phyloP scores from a whole-genome alignment of 2,113 vertebrate species.

The Melanotaenia duboulayi region DNA sequence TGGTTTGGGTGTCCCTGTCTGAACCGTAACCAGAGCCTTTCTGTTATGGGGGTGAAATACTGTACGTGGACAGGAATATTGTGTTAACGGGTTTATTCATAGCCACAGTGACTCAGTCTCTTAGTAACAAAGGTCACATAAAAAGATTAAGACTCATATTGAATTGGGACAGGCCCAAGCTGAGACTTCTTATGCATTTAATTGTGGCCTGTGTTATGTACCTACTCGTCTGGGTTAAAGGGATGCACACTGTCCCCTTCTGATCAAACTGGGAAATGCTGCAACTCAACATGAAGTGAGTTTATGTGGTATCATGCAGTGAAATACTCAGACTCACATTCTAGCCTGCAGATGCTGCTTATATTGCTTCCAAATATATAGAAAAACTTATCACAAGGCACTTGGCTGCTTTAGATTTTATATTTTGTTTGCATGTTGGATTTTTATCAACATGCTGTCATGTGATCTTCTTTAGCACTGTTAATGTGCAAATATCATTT shows the following conservation, averaged over 20 bases:
- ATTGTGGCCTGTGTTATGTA: slow-evolving; percentile 22
- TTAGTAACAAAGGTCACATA: slow-evolving; percentile 31
- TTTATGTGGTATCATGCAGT: not conserved
- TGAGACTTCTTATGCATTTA: slow-evolving; percentile 14
- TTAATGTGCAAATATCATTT: not conserved
- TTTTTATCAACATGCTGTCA: not conserved
- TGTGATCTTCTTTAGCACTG: not conserved
- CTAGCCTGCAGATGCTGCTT: not conserved
- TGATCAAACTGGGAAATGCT: slow-evolving; percentile 33
- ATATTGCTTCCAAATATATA: slow-evolving; percentile 9
- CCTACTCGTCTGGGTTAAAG: slow-evolving; percentile 25
- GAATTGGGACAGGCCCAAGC: not conserved
- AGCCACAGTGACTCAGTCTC: slow-evolving; percentile 12
- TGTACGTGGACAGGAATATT: not conserved
- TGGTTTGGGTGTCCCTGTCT: not conserved
- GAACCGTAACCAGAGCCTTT: not conserved
- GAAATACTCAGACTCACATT: not conserved
- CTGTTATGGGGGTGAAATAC: not conserved
- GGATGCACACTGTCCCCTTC: slow-evolving; percentile 34
- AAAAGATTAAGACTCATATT: slow-evolving; percentile 42
- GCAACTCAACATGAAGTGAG: not conserved
- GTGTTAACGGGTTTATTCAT: slow-evolving; percentile 33
- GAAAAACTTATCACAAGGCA: not conserved
- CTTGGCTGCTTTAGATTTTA: not conserved
- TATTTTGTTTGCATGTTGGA: not conserved